Evolutionary conservation across 2,888 invertebrate species (phyloP).

Genomic region (Chironomus tentans): DNA sequence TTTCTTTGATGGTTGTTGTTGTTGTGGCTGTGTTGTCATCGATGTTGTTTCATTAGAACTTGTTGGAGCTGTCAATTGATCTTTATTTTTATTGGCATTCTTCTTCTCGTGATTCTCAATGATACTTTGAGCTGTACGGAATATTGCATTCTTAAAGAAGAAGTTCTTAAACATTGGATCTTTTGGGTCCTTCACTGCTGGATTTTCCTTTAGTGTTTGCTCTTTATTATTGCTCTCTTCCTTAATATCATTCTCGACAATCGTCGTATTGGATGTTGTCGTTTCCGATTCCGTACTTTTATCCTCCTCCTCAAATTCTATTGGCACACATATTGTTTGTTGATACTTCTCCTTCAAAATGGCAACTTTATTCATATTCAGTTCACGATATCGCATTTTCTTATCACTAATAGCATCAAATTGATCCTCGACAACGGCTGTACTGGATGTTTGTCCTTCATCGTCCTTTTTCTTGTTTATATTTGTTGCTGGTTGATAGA

Average conservation of each 20-base stretch:
- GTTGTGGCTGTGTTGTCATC: not conserved
- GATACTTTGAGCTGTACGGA: slow-evolving; percentile 43
- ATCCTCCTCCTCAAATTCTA: slow-evolving; percentile 30
- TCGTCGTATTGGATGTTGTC: not conserved
- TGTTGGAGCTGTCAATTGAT: slow-evolving; percentile 18
- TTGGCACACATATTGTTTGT: slow-evolving; percentile 31
- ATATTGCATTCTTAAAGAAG: slow-evolving; percentile 43
- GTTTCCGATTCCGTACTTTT: too few species aligned
- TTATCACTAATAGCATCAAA: slow-evolving; percentile 31
- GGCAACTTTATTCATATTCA: slow-evolving; percentile 27
- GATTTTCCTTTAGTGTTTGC: not conserved
- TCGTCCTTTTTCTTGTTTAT: slow-evolving; percentile 22
- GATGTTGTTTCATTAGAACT: not conserved
- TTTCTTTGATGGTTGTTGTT: slow-evolving; percentile 13
- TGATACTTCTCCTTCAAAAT: slow-evolving; percentile 29
- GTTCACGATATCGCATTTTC: slow-evolving; percentile 29
- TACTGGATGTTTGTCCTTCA: not conserved
- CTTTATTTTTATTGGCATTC: slow-evolving; percentile 38
- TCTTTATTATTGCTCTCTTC: slow-evolving; percentile 15
- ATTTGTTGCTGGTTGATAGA: slow-evolving; percentile 36
- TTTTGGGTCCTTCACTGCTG: slow-evolving; percentile 27
- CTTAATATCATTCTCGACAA: slow-evolving; percentile 15
- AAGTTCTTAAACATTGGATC: slow-evolving; percentile 42
- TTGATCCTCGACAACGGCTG: slow-evolving; percentile 30
- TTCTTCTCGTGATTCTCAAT: slow-evolving; percentile 44